Conservation (phyloP, 2,797 vertebrate species). For the Acrocephalus scirpaceus region DNA sequence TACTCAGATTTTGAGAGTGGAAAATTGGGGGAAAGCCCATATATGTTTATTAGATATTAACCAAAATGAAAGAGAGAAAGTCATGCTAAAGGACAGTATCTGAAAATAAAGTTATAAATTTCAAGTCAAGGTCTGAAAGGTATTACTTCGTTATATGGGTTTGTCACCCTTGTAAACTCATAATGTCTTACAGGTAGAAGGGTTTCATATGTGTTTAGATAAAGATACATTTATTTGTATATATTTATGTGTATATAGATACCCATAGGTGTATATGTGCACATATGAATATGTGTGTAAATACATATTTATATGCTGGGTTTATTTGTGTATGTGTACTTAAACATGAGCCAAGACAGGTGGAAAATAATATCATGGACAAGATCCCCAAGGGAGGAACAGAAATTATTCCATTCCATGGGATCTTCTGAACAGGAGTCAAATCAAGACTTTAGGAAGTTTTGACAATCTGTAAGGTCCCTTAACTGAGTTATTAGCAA, state of each 20-base stretch:
- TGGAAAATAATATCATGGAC: neutral
- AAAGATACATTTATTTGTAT: neutral
- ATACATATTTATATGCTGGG: neutral
- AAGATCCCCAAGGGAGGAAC: neutral
- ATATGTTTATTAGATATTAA: neutral
- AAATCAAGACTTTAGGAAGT: neutral
- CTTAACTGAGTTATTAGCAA: neutral
- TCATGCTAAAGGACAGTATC: neutral
- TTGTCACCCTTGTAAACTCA: neutral
- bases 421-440: neutral
- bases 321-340: neutral
- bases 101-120: neutral
- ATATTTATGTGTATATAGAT: neutral
- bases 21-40: rapidly evolving
- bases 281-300: neutral
- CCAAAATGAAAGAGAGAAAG: neutral
- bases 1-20: neutral
- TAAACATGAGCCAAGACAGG: neutral
- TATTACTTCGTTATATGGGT: neutral
- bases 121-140: neutral
- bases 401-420: neutral
- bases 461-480: neutral
- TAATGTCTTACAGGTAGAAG: neutral
- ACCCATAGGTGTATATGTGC: too few species aligned
- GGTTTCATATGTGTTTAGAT: neutral